Conservation (phyloP, 2,888 invertebrate genomes). For the Pristionchus arcanus region DNA sequence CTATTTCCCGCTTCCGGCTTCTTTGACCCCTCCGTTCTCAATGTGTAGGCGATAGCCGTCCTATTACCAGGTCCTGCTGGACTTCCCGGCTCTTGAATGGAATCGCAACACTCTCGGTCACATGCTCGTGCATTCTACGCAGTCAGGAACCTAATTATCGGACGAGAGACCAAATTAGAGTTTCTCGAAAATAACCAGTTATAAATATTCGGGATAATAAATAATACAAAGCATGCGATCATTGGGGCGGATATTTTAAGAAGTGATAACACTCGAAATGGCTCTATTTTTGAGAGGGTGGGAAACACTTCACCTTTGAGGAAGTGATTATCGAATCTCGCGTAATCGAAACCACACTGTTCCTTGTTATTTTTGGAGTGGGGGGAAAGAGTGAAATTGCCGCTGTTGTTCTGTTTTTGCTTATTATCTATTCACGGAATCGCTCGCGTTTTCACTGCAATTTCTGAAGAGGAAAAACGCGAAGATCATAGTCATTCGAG, state of each 20-base stretch:
- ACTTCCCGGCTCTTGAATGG: neutral
- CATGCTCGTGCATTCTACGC: neutral
- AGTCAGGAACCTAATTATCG: neutral
- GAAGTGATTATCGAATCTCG: neutral
- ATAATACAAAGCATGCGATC: neutral
- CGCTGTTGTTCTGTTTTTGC: neutral
- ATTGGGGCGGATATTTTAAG: too few species aligned
- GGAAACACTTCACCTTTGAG: neutral
- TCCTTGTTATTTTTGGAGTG: neutral
- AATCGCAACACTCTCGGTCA: neutral
- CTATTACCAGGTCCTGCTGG: neutral
- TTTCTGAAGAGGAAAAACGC: too few species aligned
- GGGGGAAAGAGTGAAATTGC: neutral
- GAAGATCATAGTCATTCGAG: too few species aligned
- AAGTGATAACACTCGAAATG: neutral
- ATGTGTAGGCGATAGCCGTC: neutral
- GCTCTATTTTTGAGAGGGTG: neutral
- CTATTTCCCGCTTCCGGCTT: slow-evolving; percentile 4
- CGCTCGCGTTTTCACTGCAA: too few species aligned
- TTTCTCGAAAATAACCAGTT: neutral
- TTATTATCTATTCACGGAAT: neutral
- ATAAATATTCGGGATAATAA: neutral
- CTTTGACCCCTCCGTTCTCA: neutral
- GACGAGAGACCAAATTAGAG: neutral
- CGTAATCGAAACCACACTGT: neutral